phyloP scores from a whole-genome alignment of 1,140 invertebrate species.

The Carposina sasakii region DNA sequence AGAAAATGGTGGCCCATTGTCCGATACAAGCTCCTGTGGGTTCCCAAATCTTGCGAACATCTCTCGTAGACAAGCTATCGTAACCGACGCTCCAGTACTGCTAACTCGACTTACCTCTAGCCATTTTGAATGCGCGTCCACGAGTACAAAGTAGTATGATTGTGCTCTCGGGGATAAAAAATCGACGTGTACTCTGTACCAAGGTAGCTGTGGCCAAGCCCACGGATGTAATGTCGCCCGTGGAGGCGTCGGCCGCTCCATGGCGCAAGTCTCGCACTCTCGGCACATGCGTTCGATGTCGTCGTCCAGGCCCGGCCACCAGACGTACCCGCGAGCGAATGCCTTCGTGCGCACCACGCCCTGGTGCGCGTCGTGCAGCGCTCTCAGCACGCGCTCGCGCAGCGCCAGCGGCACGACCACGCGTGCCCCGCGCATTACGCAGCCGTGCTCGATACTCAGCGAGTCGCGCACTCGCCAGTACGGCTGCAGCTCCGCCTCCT shows the following conservation, averaged over 20 bases:
- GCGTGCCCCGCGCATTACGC: constrained; percentile 7
- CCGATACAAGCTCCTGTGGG: not conserved
- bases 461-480: constrained; percentile 14
- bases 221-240: not conserved
- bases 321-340: constrained; percentile 61
- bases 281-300: constrained; percentile 43
- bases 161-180: not conserved
- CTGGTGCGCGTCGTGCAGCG: constrained; percentile 59
- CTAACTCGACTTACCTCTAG: not conserved
- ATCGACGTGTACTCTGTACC: constrained; percentile 1
- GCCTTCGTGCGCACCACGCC: constrained; percentile 70
- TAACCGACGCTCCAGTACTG: not conserved
- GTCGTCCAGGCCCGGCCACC: constrained; percentile 61
- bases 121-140: constrained; percentile 3
- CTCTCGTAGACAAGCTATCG: not conserved
- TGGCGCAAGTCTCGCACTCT: not conserved
- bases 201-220: not conserved
- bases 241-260: not conserved
- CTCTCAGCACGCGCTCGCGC: constrained; percentile 26
- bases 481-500: constrained; percentile 20
- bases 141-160: not conserved
- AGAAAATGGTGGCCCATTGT: not conserved
- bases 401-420: constrained; percentile 37
- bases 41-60: not conserved
- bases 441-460: constrained; percentile 9